Evolutionary conservation across 2,888 invertebrate genomes (phyloP), one percentile per base, ranked within the genome.

Genomic region (Hedychridium roseum): DNA sequence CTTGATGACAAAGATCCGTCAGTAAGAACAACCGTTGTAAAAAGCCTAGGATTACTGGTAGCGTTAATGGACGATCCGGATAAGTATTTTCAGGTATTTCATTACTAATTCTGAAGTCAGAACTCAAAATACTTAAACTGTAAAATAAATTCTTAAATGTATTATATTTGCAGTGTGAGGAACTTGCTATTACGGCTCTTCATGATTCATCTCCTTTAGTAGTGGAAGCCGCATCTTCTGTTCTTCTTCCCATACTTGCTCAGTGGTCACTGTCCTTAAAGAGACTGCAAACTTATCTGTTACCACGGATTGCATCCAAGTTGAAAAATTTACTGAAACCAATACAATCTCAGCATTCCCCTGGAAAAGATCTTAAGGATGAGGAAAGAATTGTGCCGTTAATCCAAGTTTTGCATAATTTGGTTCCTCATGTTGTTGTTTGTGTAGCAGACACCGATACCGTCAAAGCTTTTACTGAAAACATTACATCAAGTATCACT

Each of bases 11-110:
- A 84, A 57, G 85, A 86, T 57, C 83, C 85, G 16, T 68, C 76
- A 36, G 87, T 89, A 1, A 76, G 88, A 53, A 83, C 82, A 51
- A 82, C 84, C n/a, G 85, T 85, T 4, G 82, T 88, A 2, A 81
- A 81, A 60, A 86, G 86, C 66, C 77, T 89, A 18, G 82, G 87
- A 1, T 73, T 87, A 3, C 78, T 88, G 18, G 80, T 85, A 32
- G 82, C 84, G n/a, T 82, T 85, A 44, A 85, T 88, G 74, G 83
- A 84, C 61, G 87, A 88, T 76, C 71, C 78, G 16, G 86, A 88
- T 66, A 89, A 88, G 76, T 88, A 86, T 71, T 75, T 80, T 37
- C 80, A 80, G 69, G 80, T 80, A 63, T 7, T 21, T 28, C 14
- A 23, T 23, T 23, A 23, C 9, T 23, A 5, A 23, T 9, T 23